Conservation (phyloP, 1,140 invertebrate species). For the Hermetia illucens region DNA sequence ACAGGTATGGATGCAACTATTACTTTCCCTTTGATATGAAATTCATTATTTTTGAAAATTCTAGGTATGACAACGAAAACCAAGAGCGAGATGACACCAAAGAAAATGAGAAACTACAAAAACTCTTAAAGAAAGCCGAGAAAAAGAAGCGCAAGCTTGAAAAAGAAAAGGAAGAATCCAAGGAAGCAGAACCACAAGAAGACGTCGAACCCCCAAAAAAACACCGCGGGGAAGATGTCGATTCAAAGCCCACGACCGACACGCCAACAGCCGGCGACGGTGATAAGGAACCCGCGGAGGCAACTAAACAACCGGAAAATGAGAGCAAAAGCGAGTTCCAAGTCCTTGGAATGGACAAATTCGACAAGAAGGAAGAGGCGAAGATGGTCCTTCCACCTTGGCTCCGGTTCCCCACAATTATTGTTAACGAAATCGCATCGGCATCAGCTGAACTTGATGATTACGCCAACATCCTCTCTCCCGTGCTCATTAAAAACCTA, state of each 20-base stretch:
- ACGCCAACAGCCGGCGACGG: constrained; percentile 4
- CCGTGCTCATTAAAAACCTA: constrained; percentile 44
- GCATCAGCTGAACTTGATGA: constrained; percentile 41
- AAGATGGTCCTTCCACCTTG: constrained; percentile 70
- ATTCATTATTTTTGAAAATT: constrained; percentile 3
- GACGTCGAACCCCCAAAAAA: constrained; percentile 8
- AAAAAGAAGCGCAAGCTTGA: constrained; percentile 17
- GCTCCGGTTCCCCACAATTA: constrained; percentile 58
- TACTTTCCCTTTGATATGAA: neutral
- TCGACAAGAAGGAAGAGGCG: constrained; percentile 38
- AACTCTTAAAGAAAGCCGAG: constrained; percentile 35
- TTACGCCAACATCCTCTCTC: constrained; percentile 43
- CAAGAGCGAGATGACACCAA: constrained; percentile 23
- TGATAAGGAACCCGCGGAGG: constrained; percentile 4
- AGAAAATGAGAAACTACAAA: constrained; percentile 39
- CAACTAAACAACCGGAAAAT: constrained; percentile 1
- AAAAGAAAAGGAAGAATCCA: constrained; percentile 4
- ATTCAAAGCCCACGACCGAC: constrained; percentile 5
- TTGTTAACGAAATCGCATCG: constrained; percentile 44
- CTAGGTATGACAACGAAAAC: constrained; percentile 34
- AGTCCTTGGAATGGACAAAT: constrained; percentile 34
- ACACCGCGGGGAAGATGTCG: neutral
- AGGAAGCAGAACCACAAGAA: constrained; percentile 4
- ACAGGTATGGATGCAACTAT: constrained; percentile 25
- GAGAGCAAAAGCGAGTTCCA: constrained; percentile 27